Evolutionary conservation across 2,113 vertebrate species (phyloP).

Genomic region (Percina caprodes): DNA sequence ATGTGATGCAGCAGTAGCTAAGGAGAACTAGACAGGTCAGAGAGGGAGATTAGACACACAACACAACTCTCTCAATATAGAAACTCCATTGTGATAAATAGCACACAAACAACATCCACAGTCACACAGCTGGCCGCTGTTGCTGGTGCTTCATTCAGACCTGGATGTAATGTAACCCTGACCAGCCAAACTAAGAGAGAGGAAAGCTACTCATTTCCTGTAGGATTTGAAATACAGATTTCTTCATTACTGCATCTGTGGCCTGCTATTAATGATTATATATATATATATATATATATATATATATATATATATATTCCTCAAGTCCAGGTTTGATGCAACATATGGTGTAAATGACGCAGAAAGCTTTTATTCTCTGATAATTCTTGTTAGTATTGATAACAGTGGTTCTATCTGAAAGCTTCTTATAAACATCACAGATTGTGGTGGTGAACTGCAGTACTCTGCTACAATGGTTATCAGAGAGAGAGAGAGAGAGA

Average conservation of each 20-base stretch:
- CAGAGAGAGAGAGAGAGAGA: too few species aligned
- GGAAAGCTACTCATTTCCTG: conserved; percentile 32
- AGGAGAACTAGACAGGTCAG: conserved; percentile 25
- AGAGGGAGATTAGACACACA: conserved; percentile 27
- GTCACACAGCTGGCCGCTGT: conserved; percentile 58
- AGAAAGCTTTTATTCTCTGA: neutral
- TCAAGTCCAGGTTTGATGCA: neutral
- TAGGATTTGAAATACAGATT: conserved; percentile 31
- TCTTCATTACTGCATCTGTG: neutral
- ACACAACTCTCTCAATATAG: conserved; percentile 23
- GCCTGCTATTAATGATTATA: too few species aligned
- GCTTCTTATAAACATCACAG: neutral
- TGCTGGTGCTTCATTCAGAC: conserved; percentile 41
- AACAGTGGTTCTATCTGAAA: neutral
- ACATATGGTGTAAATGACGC: neutral
- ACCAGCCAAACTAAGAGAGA: conserved; percentile 26
- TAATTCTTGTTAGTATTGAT: neutral
- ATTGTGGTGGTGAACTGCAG: neutral
- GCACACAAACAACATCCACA: conserved; percentile 7
- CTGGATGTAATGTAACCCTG: conserved; percentile 45
- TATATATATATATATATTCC: neutral
- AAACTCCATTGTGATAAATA: conserved; percentile 31
- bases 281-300: too few species aligned
- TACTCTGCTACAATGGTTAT: neutral
- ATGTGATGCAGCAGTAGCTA: conserved; percentile 47